Conservation (phyloP, 2,113 vertebrate species). For the Ammodytes dubius region DNA sequence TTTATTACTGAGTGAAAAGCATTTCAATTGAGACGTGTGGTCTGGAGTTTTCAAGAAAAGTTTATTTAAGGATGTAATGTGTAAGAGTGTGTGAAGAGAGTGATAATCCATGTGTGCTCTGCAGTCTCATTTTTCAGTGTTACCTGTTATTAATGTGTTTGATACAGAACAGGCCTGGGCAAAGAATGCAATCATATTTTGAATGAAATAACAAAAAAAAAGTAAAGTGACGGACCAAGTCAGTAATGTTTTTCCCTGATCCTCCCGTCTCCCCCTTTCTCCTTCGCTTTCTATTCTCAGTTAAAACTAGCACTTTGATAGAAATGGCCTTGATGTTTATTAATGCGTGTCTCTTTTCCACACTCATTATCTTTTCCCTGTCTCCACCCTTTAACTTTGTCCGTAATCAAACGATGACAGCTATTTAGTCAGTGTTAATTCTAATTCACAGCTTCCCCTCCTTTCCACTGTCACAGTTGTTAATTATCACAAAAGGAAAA, state of each 20-base stretch:
- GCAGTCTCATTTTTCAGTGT: conserved; percentile 36
- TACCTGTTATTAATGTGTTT: conserved; percentile 39
- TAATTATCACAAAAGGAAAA: conserved; percentile 88
- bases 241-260: conserved; percentile 29
- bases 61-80: conserved; percentile 1
- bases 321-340: conserved; percentile 70
- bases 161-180: conserved; percentile 13
- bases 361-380: conserved; percentile 87
- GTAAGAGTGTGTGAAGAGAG: not conserved
- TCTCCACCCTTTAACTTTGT: conserved; percentile 83
- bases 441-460: conserved; percentile 92
- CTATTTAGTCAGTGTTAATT: conserved; percentile 91
- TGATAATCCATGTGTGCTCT: not conserved
- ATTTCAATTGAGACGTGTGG: not conserved
- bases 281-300: conserved; percentile 17
- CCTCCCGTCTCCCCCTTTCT: not conserved
- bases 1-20: not conserved
- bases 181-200: conserved; percentile 19
- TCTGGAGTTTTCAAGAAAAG: not conserved
- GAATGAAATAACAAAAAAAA: conserved; percentile 50
- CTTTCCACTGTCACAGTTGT: conserved; percentile 79
- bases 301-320: conserved; percentile 62
- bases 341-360: conserved; percentile 81
- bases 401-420: conserved; percentile 92
- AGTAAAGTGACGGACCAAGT: conserved; percentile 50